These are phyloP conservation scores for Staurois parvus DNA, from an alignment of 2,797 vertebrate genomes.

Conservation along the genomic window DNA sequence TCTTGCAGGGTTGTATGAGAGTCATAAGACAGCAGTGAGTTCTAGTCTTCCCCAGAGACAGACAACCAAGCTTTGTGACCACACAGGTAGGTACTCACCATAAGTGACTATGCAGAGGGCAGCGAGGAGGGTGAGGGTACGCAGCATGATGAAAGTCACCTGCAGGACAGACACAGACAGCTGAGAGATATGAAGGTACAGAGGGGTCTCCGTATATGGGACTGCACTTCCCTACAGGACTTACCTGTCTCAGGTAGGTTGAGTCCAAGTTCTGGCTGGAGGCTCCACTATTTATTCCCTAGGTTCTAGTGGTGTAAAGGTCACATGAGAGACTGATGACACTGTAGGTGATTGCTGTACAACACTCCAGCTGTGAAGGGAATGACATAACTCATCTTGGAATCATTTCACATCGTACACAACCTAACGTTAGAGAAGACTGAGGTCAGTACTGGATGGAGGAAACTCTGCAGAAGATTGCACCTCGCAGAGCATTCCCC, in stretches of 20 bases:
- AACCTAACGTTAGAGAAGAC: background rate
- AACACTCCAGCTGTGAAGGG: background rate
- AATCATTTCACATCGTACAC: background rate
- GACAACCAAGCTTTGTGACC: too few relatives aligned
- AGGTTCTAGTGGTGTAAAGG: background rate
- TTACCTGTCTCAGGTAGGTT: background rate
- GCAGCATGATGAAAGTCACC: constrained; percentile 32
- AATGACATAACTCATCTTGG: too few relatives aligned
- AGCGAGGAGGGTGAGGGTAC: constrained; percentile 13
- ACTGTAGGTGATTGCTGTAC: background rate
- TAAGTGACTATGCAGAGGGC: constrained; percentile 31
- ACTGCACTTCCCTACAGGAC: background rate
- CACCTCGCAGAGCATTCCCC: background rate
- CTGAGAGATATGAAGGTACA: background rate
- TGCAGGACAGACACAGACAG: background rate
- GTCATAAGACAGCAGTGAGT: too few relatives aligned
- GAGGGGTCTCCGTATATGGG: background rate
- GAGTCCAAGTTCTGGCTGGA: background rate
- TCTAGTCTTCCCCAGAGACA: too few relatives aligned
- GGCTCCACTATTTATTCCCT: constrained; percentile 14
- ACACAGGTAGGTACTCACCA: constrained; percentile 15
- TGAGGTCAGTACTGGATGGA: too few relatives aligned
- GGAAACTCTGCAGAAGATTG: background rate
- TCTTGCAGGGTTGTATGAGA: too few relatives aligned
- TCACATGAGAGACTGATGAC: too few relatives aligned